These are phyloP conservation scores for Medauroidea extradentata DNA, from an alignment of 1,140 invertebrate genomes.

Conservation along the genomic window DNA sequence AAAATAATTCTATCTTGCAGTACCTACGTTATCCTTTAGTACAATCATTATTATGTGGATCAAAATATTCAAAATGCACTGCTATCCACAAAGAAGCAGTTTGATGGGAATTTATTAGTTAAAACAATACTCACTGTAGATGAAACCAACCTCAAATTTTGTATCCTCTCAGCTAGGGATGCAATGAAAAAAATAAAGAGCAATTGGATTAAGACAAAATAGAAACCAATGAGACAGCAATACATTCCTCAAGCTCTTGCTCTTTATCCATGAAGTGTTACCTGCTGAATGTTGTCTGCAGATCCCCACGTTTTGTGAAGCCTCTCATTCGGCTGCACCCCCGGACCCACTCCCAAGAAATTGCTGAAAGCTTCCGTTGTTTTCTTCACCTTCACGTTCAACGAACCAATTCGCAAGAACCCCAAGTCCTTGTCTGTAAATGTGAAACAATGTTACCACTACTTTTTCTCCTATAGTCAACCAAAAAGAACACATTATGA, in stretches of 20 bases:
- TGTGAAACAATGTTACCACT: too few species aligned
- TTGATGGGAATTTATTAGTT: too few species aligned
- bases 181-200: neutral
- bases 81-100: too few species aligned
- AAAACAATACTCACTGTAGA: too few species aligned
- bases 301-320: slow-evolving; percentile 82
- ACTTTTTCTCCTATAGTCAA: neutral
- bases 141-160: neutral
- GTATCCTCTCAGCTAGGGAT: neutral
- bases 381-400: slow-evolving; percentile 87
- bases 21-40: too few species aligned
- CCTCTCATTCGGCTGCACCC: slow-evolving; percentile 45
- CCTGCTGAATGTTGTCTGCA: slow-evolving; percentile 72
- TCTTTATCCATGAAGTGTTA: slow-evolving; percentile 29
- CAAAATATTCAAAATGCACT: too few species aligned
- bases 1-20: too few species aligned
- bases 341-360: slow-evolving; percentile 69
- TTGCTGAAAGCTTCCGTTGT: slow-evolving; percentile 87
- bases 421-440: slow-evolving; percentile 74
- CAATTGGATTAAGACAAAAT: neutral
- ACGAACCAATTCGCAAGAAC: slow-evolving; percentile 83
- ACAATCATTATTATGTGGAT: too few species aligned
- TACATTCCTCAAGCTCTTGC: neutral
- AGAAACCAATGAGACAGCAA: neutral
- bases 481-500: neutral